A percentile compares a stretch with the other conserved stretches of the same genome.
Conservation (phyloP, 2,888 invertebrate species). For the Tinea pellionella region DNA sequence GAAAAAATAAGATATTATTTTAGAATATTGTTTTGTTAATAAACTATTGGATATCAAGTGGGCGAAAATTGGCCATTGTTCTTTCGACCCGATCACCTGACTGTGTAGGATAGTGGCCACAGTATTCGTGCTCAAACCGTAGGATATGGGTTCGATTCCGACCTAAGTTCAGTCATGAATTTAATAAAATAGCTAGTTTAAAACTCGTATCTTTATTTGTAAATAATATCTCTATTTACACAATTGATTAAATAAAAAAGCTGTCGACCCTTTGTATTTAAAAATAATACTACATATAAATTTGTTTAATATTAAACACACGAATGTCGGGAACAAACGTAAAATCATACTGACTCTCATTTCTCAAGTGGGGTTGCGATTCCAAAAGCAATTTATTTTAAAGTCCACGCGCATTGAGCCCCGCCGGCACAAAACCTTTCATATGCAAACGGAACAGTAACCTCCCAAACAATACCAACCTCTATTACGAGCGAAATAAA, state of each 20-base stretch:
- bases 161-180: too few species aligned
- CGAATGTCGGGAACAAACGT: not conserved
- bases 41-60: too few species aligned
- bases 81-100: too few species aligned
- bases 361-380: constrained; percentile 9
- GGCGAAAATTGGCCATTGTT: too few species aligned
- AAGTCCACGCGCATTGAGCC: constrained; percentile 8
- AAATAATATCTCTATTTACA: not conserved
- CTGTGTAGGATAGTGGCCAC: too few species aligned
- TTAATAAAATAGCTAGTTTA: too few species aligned
- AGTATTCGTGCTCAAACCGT: too few species aligned
- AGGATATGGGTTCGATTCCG: too few species aligned
- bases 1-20: too few species aligned
- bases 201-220: not conserved
- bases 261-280: not conserved
- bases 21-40: too few species aligned
- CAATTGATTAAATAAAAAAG: not conserved
- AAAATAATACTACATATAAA: not conserved
- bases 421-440: constrained; percentile 5
- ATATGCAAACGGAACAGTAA: constrained; percentile 4
- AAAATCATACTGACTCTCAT: not conserved
- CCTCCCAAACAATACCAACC: not conserved
- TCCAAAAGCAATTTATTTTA: constrained; percentile 12
- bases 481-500: not conserved
- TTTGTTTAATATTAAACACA: not conserved